Evolutionary conservation across 2,797 vertebrate genomes (phyloP), one percentile per base, ranked within the genome.

Genomic region (Champsocephalus gunnari): DNA sequence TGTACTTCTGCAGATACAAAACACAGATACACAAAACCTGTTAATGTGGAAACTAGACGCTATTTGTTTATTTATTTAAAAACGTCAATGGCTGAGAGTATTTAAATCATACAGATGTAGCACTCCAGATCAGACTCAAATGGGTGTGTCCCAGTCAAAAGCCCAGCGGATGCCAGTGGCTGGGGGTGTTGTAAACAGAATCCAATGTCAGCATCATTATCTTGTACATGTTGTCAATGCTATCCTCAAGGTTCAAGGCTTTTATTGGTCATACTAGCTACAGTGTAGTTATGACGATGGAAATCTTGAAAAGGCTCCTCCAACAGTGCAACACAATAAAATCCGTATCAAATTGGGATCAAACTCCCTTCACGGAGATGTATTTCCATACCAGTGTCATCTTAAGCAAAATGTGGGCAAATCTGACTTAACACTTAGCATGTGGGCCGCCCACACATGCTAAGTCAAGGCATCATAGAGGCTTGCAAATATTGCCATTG

Each of bases 1-100:
- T 96, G 94, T 98, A 98, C 94, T 98, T 98, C 97, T 98, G 72
- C 84, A 92, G 45, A 83, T 53, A 38, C 34, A 80, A 77, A 49
- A 80, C 12, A 73, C 14, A 75, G 28, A 77, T 0, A 49, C 12
- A 74, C 14, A 65, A 0, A 10, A 14, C 7, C 12, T 24, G 16
- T 83, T 70, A 85, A 54, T n/a, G 48, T 66, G 2, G 12, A 1
- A 34, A 63, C 34, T 49, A n/a, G 14, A n/a, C 63, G 44, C 32
- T 11, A 19, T 10, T 13, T 28, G 12, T 38, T 38, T 38, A 38
- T 38, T 38, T 38, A 38, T 38, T 38, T 38, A 38, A 38, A 8
- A 38, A 38, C 34, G 34, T 38, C 7, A 38, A 38, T 38, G 34
- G 34, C 8, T 28, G 9, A 71, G 62, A 5, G 34, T 65, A 32